Evolutionary conservation across 2,797 vertebrate species (phyloP), one percentile per base, ranked within the genome.

Genomic region (Chromobotia macracanthus): DNA sequence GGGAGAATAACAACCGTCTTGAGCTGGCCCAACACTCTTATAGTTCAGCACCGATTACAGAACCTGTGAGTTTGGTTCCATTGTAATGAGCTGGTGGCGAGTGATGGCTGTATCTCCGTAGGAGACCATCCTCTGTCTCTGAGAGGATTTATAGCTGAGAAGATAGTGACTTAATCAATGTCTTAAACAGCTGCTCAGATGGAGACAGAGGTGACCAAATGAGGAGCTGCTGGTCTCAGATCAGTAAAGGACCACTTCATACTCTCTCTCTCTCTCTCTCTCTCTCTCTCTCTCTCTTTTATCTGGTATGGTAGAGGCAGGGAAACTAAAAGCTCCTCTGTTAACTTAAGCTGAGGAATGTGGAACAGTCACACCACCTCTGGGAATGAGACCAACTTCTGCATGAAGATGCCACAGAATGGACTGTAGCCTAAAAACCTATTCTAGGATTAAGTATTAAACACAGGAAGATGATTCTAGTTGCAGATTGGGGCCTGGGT

Each of bases 341-440:
- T 78, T 81, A 80, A 85, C 67, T 63, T 69, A 81, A 85, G 75
- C 56, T 5, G 41, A 66, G 55, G 53, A 71, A 82, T 75, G 51
- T 80, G 76, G 77, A 80, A 77, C 79, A 77, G 56, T 70, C 68
- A 77, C 53, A 69, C 35, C 53, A 61, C 84, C 68, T 74, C 46
- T 51, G 79, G 72, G 71, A 77, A 81, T 68, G 75, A 72, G 75
- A 60, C 68, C 73, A 60, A 74, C 16, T 21, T 66, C 28, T 63
- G 12, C 66, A 77, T 38, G 18, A 51, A 71, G 66, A 70, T 15
- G 2, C 19, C 35, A 63, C 64, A 56, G 41, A 23, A 19, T n/a
- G 21, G 55, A 68, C 31, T 38, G 25, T 66, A 44, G 58, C 53
- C 61, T 23, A 68, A 28, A 12, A 13, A 53, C 25, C 2, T 50